Conservation (phyloP, 2,113 vertebrate species). For the Zingel zingel region DNA sequence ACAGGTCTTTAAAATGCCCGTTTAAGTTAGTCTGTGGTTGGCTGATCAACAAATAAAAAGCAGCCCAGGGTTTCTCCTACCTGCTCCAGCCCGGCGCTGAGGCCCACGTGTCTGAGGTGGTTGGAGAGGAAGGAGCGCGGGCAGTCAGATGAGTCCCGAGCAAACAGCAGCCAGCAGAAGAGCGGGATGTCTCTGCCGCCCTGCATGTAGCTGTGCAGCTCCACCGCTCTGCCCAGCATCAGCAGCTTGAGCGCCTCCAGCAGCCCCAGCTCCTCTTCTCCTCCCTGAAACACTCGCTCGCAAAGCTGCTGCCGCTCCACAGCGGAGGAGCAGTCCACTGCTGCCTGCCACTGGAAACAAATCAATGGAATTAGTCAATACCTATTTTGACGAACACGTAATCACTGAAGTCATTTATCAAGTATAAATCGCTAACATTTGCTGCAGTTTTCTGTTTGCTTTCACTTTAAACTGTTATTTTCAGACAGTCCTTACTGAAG, state of each 20-base stretch:
- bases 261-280: slow-evolving; percentile 92
- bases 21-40: neutral
- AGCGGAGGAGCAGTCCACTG: slow-evolving; percentile 47
- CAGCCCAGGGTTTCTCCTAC: slow-evolving; percentile 72
- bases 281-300: slow-evolving; percentile 88
- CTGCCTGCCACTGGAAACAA: slow-evolving; percentile 75
- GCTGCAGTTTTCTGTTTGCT: neutral
- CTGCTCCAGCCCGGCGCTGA: slow-evolving; percentile 95
- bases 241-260: slow-evolving; percentile 96
- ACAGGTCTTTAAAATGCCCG: neutral
- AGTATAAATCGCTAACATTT: neutral
- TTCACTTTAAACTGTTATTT: neutral
- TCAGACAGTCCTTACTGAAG: neutral
- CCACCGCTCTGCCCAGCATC: slow-evolving; percentile 91
- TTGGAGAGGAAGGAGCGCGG: slow-evolving; percentile 92
- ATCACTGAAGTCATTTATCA: neutral
- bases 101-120: slow-evolving; percentile 94
- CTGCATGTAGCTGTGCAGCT: slow-evolving; percentile 88
- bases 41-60: neutral
- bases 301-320: slow-evolving; percentile 87
- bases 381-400: neutral
- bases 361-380: neutral
- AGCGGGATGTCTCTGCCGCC: slow-evolving; percentile 90
- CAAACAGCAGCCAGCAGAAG: slow-evolving; percentile 96
- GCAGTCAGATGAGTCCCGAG: slow-evolving; percentile 92